phyloP scores from a whole-genome alignment of 2,888 invertebrate species.

The Ormyrus thymus region DNA sequence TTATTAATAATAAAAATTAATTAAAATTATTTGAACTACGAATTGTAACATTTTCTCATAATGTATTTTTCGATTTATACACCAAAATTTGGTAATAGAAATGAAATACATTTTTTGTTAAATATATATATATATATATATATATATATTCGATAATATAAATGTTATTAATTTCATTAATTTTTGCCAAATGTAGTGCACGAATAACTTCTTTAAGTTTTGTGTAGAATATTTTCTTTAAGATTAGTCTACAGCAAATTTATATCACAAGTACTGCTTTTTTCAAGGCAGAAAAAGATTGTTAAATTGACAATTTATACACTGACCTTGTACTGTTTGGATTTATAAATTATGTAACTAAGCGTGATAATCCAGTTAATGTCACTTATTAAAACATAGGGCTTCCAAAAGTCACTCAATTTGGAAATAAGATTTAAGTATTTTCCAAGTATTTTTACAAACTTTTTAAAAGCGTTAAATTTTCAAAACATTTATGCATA shows the following conservation, averaged over 20 bases:
- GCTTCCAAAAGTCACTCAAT: slow-evolving; percentile 50
- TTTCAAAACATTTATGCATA: slow-evolving; percentile 40
- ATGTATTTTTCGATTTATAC: too few species aligned
- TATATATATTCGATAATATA: too few species aligned
- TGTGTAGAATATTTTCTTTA: slow-evolving; percentile 10
- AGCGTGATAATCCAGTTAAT: slow-evolving; percentile 30
- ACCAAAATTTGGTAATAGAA: too few species aligned
- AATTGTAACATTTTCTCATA: too few species aligned
- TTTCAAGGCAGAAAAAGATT: background rate
- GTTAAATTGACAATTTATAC: slow-evolving; percentile 8
- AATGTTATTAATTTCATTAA: too few species aligned
- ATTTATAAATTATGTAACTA: slow-evolving; percentile 13
- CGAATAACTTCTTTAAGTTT: background rate
- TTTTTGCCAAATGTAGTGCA: too few species aligned
- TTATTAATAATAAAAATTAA: too few species aligned
- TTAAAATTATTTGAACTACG: too few species aligned
- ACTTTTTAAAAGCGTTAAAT: slow-evolving; percentile 46
- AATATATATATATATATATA: too few species aligned
- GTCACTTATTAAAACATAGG: slow-evolving; percentile 35
- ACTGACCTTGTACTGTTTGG: slow-evolving; percentile 15
- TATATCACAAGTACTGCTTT: too few species aligned
- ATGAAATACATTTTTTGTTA: too few species aligned
- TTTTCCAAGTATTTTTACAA: slow-evolving; percentile 52
- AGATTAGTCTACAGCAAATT: too few species aligned
- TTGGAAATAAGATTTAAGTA: slow-evolving; percentile 44